A percentile compares a stretch with the other conserved stretches of the same genome.
Evolutionary conservation across 2,888 invertebrate species (phyloP).

Genomic region (Xylota sylvarum): DNA sequence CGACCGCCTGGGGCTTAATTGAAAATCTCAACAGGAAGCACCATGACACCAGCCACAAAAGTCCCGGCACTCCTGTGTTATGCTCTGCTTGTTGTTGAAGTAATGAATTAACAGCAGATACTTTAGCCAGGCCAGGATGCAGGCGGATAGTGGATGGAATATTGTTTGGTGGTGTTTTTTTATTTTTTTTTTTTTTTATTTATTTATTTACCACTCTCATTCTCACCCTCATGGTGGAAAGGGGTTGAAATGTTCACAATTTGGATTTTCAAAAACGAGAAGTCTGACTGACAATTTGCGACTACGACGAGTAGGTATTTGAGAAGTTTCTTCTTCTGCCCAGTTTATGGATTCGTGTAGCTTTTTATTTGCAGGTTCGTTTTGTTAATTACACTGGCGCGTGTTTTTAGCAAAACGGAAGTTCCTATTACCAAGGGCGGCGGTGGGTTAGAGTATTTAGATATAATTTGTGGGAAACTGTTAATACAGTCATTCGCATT

Average conservation of each 20-base stretch:
- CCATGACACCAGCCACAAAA: slow-evolving; percentile 76
- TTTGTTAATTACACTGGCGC: slow-evolving; percentile 53
- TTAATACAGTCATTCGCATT: slow-evolving; percentile 21
- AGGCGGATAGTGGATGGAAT: slow-evolving; percentile 69
- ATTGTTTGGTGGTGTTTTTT: slow-evolving; percentile 35
- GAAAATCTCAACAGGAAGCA: slow-evolving; percentile 76
- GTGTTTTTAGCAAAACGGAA: slow-evolving; percentile 45
- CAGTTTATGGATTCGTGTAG: slow-evolving; percentile 27
- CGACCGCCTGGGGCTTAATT: slow-evolving; percentile 76
- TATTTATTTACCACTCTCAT: too few relatives aligned
- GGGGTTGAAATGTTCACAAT: neutral
- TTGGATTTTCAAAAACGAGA: slow-evolving; percentile 52
- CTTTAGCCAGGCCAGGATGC: slow-evolving; percentile 64
- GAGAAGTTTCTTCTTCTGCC: slow-evolving; percentile 14
- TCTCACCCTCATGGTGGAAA: neutral
- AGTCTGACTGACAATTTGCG: slow-evolving; percentile 52
- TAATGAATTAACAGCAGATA: slow-evolving; percentile 76
- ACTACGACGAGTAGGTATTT: slow-evolving; percentile 43
- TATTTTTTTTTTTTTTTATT: slow-evolving; percentile 10
- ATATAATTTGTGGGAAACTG: slow-evolving; percentile 13
- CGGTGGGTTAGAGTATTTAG: neutral
- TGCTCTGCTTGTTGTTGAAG: slow-evolving; percentile 70
- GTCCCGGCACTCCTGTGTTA: slow-evolving; percentile 59
- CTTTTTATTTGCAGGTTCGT: slow-evolving; percentile 23
- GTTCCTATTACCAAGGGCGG: neutral